These are phyloP conservation scores for Hemaris fuciformis DNA, from an alignment of 2,888 invertebrate genomes.

Conservation along the genomic window DNA sequence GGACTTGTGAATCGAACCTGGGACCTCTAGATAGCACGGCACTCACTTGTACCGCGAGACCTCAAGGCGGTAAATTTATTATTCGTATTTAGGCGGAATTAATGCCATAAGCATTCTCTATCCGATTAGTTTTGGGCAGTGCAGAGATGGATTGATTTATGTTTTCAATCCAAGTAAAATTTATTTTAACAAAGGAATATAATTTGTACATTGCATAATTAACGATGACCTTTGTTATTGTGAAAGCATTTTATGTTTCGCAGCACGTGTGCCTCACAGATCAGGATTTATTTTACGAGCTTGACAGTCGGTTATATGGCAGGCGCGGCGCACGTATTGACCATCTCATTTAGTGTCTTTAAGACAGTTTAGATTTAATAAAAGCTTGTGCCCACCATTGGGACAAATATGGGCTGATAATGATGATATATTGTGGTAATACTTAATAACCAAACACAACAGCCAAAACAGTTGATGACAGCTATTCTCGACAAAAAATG, in stretches of 20 bases:
- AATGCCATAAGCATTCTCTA: background rate
- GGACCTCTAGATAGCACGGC: too few species aligned
- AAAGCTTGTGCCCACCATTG: background rate
- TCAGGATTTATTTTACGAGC: conserved; percentile 4
- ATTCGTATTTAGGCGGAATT: too few species aligned
- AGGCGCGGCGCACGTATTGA: background rate
- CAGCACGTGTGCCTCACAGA: background rate
- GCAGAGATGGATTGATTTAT: too few species aligned
- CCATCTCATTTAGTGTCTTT: background rate
- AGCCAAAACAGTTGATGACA: too few species aligned
- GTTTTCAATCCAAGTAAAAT: background rate
- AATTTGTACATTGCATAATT: background rate
- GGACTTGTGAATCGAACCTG: too few species aligned
- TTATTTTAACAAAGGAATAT: background rate
- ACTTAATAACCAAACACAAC: too few species aligned
- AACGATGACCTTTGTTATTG: background rate
- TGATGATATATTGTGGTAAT: too few species aligned
- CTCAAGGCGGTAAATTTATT: too few species aligned
- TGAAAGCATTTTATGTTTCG: background rate
- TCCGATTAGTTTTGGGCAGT: background rate
- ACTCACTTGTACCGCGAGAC: too few species aligned
- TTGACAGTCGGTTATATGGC: background rate
- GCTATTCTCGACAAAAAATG: too few species aligned
- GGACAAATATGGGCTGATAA: too few species aligned
- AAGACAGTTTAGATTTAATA: background rate